A percentile compares a stretch with the other conserved stretches of the same genome.
These are phyloP conservation scores for Taphrorychus bicolor DNA, from an alignment of 2,888 invertebrate genomes.

Conservation along the genomic window DNA sequence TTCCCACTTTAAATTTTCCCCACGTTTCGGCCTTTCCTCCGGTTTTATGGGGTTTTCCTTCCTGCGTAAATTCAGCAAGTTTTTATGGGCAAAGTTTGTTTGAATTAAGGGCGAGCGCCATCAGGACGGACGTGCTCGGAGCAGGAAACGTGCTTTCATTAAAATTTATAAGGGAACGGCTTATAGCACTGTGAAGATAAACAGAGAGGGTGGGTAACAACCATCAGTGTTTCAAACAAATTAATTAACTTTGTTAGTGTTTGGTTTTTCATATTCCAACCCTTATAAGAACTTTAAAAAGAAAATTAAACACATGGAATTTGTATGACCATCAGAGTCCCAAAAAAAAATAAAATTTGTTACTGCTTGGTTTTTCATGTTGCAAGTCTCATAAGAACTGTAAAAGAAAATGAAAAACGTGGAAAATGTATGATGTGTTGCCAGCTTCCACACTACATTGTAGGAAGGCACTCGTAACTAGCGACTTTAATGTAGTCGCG, in stretches of 20 bases:
- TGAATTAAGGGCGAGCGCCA: constrained; percentile 17
- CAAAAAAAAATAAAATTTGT: no score
- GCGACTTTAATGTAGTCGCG: constrained; percentile 50
- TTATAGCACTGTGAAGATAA: constrained; percentile 4
- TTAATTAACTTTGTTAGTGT: background rate
- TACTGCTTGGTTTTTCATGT: no score
- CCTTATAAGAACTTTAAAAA: no score
- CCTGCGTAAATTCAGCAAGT: constrained; percentile 25
- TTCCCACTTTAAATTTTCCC: constrained; percentile 14
- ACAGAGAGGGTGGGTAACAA: background rate
- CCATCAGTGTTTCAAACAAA: background rate
- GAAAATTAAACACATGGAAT: no score
- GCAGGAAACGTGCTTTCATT: constrained; percentile 14
- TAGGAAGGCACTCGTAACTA: constrained; percentile 50
- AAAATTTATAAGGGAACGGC: constrained; percentile 12
- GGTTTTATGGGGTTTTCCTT: constrained; percentile 21
- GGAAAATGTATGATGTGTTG: background rate
- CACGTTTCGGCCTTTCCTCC: constrained; percentile 15
- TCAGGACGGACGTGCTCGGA: constrained; percentile 8
- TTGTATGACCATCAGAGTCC: no score
- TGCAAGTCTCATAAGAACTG: no score
- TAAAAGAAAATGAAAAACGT: no score
- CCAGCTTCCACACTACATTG: constrained; percentile 43
- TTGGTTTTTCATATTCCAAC: no score
- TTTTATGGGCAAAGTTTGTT: constrained; percentile 30